Evolutionary conservation across 2,888 invertebrate species (phyloP).

Genomic region (Drosophila diplacantha): DNA sequence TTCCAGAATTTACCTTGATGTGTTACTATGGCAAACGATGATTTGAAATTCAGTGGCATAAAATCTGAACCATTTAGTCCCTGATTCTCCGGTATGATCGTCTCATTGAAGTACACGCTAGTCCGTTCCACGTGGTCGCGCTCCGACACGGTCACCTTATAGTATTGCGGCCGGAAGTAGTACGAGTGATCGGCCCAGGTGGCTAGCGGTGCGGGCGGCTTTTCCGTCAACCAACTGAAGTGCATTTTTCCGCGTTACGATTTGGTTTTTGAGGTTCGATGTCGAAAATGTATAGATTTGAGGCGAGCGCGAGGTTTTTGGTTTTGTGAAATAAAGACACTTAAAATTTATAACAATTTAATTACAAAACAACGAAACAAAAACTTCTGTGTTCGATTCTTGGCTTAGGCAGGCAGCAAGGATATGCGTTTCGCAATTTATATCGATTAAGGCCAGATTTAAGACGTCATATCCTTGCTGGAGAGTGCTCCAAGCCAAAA

Average conservation of each 20-base stretch:
- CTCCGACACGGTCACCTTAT: constrained; percentile 78
- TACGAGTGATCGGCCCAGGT: constrained; percentile 79
- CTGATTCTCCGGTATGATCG: constrained; percentile 75
- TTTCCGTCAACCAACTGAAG: constrained; percentile 76
- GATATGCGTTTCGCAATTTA: constrained; percentile 37
- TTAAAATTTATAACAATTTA: constrained; percentile 75
- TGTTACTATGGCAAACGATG: constrained; percentile 77
- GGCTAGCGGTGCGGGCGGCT: constrained; percentile 78
- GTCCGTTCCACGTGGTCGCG: constrained; percentile 77
- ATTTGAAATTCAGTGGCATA: constrained; percentile 77
- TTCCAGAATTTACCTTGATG: constrained; percentile 77
- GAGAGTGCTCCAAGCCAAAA: constrained; percentile 7
- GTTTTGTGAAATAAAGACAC: constrained; percentile 75
- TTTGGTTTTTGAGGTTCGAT: constrained; percentile 1
- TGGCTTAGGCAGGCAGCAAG: constrained; percentile 40
- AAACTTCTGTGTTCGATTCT: constrained; percentile 31
- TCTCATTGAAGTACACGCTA: constrained; percentile 75
- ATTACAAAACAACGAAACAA: constrained; percentile 50
- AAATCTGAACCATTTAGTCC: constrained; percentile 76
- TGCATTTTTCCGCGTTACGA: constrained; percentile 68
- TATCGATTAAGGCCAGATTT: background rate
- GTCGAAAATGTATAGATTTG: constrained; percentile 20
- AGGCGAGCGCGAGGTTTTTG: constrained; percentile 36
- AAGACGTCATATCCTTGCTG: constrained; percentile 57
- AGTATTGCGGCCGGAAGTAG: constrained; percentile 76